Base-by-base conservation (phyloP, 2,797 vertebrate genomes). In the Luscinia luscinia region DNA sequence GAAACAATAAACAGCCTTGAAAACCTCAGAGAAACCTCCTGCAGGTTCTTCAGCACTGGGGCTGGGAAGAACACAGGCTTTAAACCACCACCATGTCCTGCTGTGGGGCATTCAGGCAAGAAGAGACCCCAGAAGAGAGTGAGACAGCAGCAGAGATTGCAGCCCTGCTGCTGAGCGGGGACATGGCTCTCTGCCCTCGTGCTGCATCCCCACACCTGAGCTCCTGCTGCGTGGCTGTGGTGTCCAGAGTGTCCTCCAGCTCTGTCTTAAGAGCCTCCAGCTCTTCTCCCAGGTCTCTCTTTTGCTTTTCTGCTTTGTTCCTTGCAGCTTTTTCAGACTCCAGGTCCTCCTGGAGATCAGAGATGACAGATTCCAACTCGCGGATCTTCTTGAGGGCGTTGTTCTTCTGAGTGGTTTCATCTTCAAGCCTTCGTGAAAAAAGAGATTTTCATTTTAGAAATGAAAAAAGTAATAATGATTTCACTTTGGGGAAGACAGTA, bases 341-440 rank as follows among this genome's bases (percentile, higher is more conserved):
- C n/a, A 99, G 95, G 95, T 99, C 99, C 95, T 99, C 99, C 61
- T 99, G 99, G 51, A 99, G 98, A 96, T 99, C 99, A 1, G 99
- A 99, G 96, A 99, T 99, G 95, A 98, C 98, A 58, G 98, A 98
- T 95, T 99, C 99, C 96, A 99, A 97, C 98, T 99, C 99, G 24
- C 99, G 98, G 95, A 99, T 99, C 97, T 99, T 99, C 97, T 99
- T 99, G 84, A 99, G 98, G 40, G 99, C 99, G 0, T 99, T 99
- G 97, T 99, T 99, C 97, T 99, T 99, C 91, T 99, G 99, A 61
- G 98, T 98, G 1, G 97, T 98, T 96, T 99, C 99, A 9, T 99
- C 98, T 51, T 99, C 99, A 43, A 99, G 98, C 96, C 99, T 99
- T 67, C 84, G 84, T 48, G 91, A 28, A 78, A 19, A 81, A 45